phyloP scores from a whole-genome alignment of 2,113 vertebrate genomes.

The Hippolais icterina region DNA sequence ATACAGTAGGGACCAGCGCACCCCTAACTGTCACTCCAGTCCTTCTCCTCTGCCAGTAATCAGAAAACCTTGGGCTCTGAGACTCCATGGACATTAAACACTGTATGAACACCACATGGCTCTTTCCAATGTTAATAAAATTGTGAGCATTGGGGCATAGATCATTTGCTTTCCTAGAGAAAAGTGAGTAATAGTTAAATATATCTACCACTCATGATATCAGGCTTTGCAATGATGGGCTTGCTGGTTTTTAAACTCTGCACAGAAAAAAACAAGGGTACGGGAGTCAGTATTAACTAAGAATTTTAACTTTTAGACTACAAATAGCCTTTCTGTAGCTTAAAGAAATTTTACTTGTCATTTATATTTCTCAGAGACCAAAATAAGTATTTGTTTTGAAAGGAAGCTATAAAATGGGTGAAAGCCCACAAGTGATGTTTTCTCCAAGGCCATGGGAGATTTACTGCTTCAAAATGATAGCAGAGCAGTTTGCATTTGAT shows the following conservation, averaged over 20 bases:
- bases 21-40: constrained; percentile 53
- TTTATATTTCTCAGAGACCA: background rate
- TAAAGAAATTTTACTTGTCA: background rate
- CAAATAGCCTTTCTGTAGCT: background rate
- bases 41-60: background rate
- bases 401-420: background rate
- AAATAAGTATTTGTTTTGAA: background rate
- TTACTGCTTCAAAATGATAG: background rate
- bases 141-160: background rate
- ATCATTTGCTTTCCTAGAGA: background rate
- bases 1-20: constrained; percentile 39
- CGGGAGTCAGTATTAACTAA: background rate
- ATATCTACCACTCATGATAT: background rate
- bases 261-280: background rate
- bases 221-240: background rate
- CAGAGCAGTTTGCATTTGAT: background rate
- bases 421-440: background rate
- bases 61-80: background rate
- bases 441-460: background rate
- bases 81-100: background rate
- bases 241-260: background rate
- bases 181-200: background rate
- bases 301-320: background rate
- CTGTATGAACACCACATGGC: background rate
- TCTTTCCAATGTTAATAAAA: constrained; percentile 1